A percentile compares a stretch with the other conserved stretches of the same genome.
phyloP scores from a whole-genome alignment of 2,888 invertebrate genomes.

The Euzophera pinguis region DNA sequence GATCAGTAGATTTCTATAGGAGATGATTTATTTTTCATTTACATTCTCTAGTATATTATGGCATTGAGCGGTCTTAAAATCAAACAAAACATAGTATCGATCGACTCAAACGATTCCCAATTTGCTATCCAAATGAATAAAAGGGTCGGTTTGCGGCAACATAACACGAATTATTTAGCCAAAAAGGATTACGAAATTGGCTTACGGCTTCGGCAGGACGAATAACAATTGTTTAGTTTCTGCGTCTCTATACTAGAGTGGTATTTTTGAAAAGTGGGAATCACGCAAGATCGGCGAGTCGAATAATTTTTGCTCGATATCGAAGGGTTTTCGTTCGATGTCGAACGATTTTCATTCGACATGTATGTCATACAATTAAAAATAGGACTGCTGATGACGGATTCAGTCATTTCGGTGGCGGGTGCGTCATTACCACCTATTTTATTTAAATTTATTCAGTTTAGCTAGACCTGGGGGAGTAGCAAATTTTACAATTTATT shows the following conservation, averaged over 20 bases:
- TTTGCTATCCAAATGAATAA: neutral
- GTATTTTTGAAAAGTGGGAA: too few relatives aligned
- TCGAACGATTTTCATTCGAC: too few relatives aligned
- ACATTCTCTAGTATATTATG: too few relatives aligned
- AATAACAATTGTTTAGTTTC: constrained; percentile 43
- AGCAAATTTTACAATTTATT: constrained; percentile 22
- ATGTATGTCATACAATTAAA: too few relatives aligned
- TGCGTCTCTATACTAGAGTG: too few relatives aligned
- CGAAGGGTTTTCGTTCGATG: too few relatives aligned
- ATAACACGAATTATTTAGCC: constrained; percentile 19
- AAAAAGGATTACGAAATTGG: constrained; percentile 43
- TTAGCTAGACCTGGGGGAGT: constrained; percentile 28
- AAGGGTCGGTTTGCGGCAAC: neutral
- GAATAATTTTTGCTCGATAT: too few relatives aligned
- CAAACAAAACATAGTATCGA: neutral
- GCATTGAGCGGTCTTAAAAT: too few relatives aligned
- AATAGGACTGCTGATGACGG: constrained; percentile 41
- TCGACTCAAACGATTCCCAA: neutral
- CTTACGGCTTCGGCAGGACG: constrained; percentile 14
- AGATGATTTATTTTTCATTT: too few relatives aligned
- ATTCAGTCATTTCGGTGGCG: constrained; percentile 22
- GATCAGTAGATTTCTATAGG: too few relatives aligned
- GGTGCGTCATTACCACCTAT: constrained; percentile 44
- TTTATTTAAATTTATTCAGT: constrained; percentile 64
- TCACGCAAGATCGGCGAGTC: too few relatives aligned